Base-by-base conservation (phyloP, 2,888 invertebrate species). In the Galeopsomyia nigrocyanea region DNA sequence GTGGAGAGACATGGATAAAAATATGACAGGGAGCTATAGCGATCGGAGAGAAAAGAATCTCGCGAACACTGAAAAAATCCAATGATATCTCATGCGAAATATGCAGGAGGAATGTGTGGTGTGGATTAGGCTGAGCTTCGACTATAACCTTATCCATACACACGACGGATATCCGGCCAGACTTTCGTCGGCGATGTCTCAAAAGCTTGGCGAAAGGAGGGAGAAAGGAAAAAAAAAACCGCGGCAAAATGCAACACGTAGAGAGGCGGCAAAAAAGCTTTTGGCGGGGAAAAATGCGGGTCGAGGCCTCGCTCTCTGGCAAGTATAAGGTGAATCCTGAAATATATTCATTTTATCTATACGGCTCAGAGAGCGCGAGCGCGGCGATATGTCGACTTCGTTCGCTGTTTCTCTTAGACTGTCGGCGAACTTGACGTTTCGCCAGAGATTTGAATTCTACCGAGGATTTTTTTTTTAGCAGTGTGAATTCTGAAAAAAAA, bases 301-400 rank as follows among this genome's bases (percentile, higher is more conserved):
- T 10, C 26, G 56, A 22, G 16, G 26, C 21, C 31, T 56, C 39
- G 2, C 46, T 17, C 47, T 49, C 21, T 31, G 26, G 17, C 50
- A 16, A 17, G 56, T n/a, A n/a, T 53, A 19, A 19, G 19, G 17
- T 22, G 49, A 47, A 63, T 67, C 62, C 22, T 58, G 66, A 71
- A 67, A 71, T 67, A 71, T 67, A 71, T 71, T 71, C 71, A 67
- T 71, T 71, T 71, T 71, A 71, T 67, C 62, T 63, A n/a, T 39
- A 39, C 39, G 56, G 73, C 67, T 51, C 22, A 31, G 73, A 70
- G 16, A 14, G 49, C 39, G 5, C n/a, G 22, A 26, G 16, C 13
- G 66, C 53, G 16, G 50, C 49, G 26, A 50, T 49, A 21, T 50
- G 22, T 62, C 49, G 22, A 17, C 21, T 62, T 62, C 39, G 47